Evolutionary conservation across 2,888 invertebrate species (phyloP).

Genomic region (Drosophila tripunctata): DNA sequence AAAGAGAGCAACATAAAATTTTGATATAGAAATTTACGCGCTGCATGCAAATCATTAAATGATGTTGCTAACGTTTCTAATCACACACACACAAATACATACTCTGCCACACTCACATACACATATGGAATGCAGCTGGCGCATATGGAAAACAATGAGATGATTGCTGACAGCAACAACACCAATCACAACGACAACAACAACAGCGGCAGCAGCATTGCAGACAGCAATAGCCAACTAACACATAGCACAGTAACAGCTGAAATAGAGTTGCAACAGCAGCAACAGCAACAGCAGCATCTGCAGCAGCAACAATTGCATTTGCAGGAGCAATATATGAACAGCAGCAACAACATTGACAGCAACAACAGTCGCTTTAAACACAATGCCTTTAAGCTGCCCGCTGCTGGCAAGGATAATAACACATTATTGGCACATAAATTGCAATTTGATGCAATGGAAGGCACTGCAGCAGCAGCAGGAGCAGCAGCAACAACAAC

Average conservation of each 20-base stretch:
- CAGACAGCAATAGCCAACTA: slow-evolving; percentile 4
- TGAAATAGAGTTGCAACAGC: slow-evolving; percentile 8
- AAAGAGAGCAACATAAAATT: slow-evolving; percentile 26
- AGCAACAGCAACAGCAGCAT: slow-evolving; percentile 1
- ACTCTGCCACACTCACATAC: background rate
- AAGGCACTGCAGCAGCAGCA: slow-evolving; percentile 30
- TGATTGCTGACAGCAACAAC: slow-evolving; percentile 24
- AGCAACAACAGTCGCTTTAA: slow-evolving; percentile 51
- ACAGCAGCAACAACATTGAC: slow-evolving; percentile 29
- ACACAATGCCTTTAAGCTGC: slow-evolving; percentile 52
- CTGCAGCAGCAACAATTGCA: slow-evolving; percentile 2
- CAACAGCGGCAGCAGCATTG: slow-evolving; percentile 15
- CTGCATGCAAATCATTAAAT: slow-evolving; percentile 31
- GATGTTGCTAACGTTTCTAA: slow-evolving; percentile 64
- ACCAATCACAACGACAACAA: slow-evolving; percentile 4
- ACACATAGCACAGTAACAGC: too few species aligned
- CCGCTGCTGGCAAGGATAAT: slow-evolving; percentile 45
- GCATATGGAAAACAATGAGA: slow-evolving; percentile 34
- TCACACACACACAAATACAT: slow-evolving; percentile 38
- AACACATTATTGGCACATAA: slow-evolving; percentile 32
- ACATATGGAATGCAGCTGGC: slow-evolving; percentile 49
- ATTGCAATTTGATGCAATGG: slow-evolving; percentile 36
- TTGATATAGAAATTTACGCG: slow-evolving; percentile 23
- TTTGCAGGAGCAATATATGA: background rate
- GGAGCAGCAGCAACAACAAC: slow-evolving; percentile 23